Percentiles rank a stretch among this genome's conserved stretches.
Evolutionary conservation across 1,140 invertebrate species (phyloP).

Genomic region (Leptoteleia sp.): DNA sequence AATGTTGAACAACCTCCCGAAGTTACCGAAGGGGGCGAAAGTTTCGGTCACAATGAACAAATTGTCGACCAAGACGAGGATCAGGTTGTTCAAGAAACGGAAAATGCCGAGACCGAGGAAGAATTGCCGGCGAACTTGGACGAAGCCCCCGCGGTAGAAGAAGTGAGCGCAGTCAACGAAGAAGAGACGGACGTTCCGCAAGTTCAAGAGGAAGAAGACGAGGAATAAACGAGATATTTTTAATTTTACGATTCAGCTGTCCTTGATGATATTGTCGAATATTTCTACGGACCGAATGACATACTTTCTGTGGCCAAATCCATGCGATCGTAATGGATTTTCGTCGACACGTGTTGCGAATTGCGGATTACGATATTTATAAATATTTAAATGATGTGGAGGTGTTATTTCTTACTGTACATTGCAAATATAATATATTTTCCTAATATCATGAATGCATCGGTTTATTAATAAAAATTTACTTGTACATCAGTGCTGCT

Average conservation of each 20-base stretch:
- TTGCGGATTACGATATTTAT: constrained; percentile 34
- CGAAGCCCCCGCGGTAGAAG: constrained; percentile 10
- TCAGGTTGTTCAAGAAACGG: constrained; percentile 20
- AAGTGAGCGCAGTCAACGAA: constrained; percentile 8
- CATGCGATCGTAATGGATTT: constrained; percentile 36
- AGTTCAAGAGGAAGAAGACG: constrained; percentile 34
- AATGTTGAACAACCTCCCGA: constrained; percentile 27
- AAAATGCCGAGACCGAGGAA: constrained; percentile 25
- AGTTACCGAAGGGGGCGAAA: constrained; percentile 23
- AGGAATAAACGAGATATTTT: constrained; percentile 25
- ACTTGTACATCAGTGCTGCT: neutral
- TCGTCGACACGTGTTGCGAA: constrained; percentile 26
- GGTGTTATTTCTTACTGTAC: constrained; percentile 55
- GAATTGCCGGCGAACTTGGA: constrained; percentile 7
- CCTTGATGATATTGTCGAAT: constrained; percentile 61
- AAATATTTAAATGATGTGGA: constrained; percentile 35
- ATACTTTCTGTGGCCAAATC: constrained; percentile 48
- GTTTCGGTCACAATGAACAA: constrained; percentile 20
- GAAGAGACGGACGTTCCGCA: constrained; percentile 29
- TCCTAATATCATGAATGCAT: constrained; percentile 54
- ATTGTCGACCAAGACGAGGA: constrained; percentile 28
- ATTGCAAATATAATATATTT: constrained; percentile 54
- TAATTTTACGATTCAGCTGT: constrained; percentile 3
- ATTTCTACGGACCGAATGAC: constrained; percentile 52
- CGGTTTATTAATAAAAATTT: constrained; percentile 56